Percentiles rank a stretch among this genome's conserved stretches.
phyloP scores from a whole-genome alignment of 2,113 vertebrate genomes.

The Ammospiza nelsoni region DNA sequence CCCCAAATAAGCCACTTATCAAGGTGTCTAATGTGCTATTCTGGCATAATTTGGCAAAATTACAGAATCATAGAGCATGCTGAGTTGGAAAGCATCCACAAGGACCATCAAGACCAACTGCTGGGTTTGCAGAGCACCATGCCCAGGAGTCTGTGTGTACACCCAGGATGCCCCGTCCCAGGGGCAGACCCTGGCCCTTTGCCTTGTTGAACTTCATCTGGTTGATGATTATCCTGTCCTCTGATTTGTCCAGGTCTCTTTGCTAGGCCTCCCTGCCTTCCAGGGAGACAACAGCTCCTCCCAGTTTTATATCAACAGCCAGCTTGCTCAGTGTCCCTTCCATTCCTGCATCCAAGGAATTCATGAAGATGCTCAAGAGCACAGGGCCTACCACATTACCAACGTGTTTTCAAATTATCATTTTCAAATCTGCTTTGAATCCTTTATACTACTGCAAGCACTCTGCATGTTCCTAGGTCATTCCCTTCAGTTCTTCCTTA shows the following conservation, averaged over 20 bases:
- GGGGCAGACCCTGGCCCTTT: neutral
- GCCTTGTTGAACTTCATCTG: neutral
- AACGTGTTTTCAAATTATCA: neutral
- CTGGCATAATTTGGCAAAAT: neutral
- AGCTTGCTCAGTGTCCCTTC: neutral
- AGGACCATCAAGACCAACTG: neutral
- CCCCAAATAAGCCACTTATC: neutral
- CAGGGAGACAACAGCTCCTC: neutral
- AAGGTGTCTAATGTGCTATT: neutral
- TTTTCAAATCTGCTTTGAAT: neutral
- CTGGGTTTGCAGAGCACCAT: neutral
- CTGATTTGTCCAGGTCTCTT: neutral
- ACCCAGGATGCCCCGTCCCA: neutral
- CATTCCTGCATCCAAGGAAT: neutral
- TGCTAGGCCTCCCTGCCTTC: neutral
- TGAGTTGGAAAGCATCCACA: neutral
- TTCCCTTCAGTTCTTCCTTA: neutral
- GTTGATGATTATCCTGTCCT: neutral
- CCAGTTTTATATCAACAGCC: neutral
- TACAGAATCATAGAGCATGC: neutral
- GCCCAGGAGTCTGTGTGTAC: neutral
- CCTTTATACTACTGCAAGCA: neutral
- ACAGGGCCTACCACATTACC: neutral
- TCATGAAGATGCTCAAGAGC: neutral
- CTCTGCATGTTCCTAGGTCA: neutral